phyloP scores from a whole-genome alignment of 1,140 invertebrate genomes.

The Chrysomallon squamiferum region DNA sequence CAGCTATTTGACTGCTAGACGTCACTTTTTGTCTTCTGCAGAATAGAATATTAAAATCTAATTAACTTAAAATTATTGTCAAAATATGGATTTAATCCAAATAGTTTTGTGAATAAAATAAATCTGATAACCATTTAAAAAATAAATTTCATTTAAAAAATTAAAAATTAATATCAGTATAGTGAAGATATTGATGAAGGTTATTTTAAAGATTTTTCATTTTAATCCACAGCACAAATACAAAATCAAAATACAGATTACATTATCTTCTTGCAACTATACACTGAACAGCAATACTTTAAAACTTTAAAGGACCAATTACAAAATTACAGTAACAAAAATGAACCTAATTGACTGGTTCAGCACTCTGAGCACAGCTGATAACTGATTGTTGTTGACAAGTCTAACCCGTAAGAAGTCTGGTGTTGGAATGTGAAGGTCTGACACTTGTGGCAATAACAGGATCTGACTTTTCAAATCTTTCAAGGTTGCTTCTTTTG shows the following conservation, averaged over 20 bases:
- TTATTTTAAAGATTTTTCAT: neutral
- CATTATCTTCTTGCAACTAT: no score
- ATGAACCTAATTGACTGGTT: constrained; percentile 44
- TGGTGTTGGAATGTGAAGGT: constrained; percentile 28
- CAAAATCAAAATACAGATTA: no score
- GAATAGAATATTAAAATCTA: constrained; percentile 7
- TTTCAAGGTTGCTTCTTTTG: constrained; percentile 34
- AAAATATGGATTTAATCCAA: neutral
- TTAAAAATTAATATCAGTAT: neutral
- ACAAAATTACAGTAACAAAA: no score
- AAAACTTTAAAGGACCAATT: neutral
- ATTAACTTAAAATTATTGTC: neutral
- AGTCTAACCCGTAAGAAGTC: constrained; percentile 45
- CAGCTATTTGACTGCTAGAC: constrained; percentile 31
- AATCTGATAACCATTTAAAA: neutral
- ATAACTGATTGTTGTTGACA: constrained; percentile 27
- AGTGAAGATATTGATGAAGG: neutral
- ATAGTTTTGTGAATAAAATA: neutral
- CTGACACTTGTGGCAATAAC: constrained; percentile 29
- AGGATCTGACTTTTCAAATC: constrained; percentile 48
- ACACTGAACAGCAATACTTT: no score
- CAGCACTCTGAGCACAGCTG: constrained; percentile 32
- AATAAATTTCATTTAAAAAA: neutral
- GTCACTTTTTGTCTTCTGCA: constrained; percentile 40
- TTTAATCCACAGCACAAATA: neutral